These are phyloP conservation scores for Eidolon helvum DNA, from an alignment of 2,113 vertebrate genomes.

Conservation along the genomic window DNA sequence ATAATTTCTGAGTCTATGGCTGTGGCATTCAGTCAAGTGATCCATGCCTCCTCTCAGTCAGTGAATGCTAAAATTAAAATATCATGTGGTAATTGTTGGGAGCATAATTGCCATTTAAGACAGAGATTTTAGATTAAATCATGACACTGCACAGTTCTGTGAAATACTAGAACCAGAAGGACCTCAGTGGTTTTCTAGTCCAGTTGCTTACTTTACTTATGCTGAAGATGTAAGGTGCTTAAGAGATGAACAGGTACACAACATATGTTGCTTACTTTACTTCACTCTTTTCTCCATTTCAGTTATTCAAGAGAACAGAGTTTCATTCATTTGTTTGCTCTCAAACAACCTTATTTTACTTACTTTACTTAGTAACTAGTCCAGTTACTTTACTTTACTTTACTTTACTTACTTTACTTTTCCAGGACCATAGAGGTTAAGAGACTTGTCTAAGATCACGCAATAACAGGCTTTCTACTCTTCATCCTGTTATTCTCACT, in stretches of 20 bases:
- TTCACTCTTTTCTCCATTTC: no score
- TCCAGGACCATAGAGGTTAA: background rate
- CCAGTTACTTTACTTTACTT: no score
- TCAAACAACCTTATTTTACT: no score
- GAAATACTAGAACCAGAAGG: background rate
- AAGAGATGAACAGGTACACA: no score
- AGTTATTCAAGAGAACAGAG: no score
- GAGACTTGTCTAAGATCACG: background rate
- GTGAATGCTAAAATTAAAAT: background rate
- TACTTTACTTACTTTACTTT: no score
- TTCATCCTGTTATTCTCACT: background rate
- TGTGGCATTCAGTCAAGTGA: background rate
- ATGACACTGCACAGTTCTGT: background rate
- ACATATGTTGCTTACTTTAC: no score
- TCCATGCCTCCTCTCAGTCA: background rate
- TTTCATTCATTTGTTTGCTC: no score
- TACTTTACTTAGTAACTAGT: no score
- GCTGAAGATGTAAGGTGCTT: no score
- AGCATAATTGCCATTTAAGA: background rate
- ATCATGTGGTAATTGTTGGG: background rate
- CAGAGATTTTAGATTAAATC: background rate
- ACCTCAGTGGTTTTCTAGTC: background rate
- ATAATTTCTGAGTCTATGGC: background rate
- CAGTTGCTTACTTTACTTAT: background rate
- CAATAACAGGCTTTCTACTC: background rate